These are phyloP conservation scores for Caenorhabditis afra DNA, from an alignment of 2,888 invertebrate species.

Conservation along the genomic window DNA sequence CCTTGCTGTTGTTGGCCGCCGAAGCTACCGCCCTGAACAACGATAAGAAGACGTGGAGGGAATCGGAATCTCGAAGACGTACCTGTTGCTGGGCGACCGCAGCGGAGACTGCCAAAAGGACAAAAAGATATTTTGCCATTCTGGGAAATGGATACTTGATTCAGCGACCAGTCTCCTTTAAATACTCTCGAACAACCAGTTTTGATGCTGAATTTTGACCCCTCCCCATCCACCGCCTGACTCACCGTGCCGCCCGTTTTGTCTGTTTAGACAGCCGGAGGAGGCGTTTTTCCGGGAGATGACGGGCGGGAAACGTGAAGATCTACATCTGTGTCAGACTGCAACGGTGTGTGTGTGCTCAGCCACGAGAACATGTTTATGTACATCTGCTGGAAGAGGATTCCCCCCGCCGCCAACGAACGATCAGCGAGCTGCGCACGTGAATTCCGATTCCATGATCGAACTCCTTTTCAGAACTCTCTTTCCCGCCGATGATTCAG, in stretches of 20 bases:
- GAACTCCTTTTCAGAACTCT: background rate
- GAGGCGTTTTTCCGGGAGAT: slow-evolving; percentile 13
- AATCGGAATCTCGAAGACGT: background rate
- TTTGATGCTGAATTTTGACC: slow-evolving; percentile 53
- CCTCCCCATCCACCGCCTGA: slow-evolving; percentile 22
- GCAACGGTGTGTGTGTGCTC: slow-evolving; percentile 10
- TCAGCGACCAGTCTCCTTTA: background rate
- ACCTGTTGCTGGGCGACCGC: slow-evolving; percentile 40
- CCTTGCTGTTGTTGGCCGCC: slow-evolving; percentile 18
- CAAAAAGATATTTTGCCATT: slow-evolving; percentile 44
- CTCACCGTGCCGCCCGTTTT: slow-evolving; percentile 3
- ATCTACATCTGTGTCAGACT: slow-evolving; percentile 25
- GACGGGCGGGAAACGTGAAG: background rate
- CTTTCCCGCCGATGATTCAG: too few relatives aligned
- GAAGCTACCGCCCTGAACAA: slow-evolving; percentile 25
- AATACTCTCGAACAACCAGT: slow-evolving; percentile 26
- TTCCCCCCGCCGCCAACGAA: slow-evolving; percentile 2
- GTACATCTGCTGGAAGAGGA: background rate
- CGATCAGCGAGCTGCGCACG: background rate
- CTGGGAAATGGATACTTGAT: slow-evolving; percentile 38
- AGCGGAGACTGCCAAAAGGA: slow-evolving; percentile 34
- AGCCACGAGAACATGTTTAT: slow-evolving; percentile 15
- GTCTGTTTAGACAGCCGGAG: slow-evolving; percentile 33
- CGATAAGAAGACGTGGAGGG: too few relatives aligned
- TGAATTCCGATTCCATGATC: background rate